phyloP scores from a whole-genome alignment of 2,888 invertebrate genomes.

The Maniola hyperantus region DNA sequence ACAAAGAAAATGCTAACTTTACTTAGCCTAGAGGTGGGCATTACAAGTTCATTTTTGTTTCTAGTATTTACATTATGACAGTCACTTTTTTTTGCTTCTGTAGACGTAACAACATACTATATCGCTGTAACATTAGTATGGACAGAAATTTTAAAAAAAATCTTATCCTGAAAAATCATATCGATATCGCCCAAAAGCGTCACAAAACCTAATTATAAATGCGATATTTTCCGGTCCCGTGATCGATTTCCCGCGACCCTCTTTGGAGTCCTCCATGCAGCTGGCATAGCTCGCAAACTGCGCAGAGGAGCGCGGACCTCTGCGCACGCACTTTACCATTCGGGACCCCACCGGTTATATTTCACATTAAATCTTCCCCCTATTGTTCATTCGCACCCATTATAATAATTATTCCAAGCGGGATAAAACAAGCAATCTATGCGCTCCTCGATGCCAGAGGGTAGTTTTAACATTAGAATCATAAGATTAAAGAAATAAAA shows the following conservation, averaged over 20 bases:
- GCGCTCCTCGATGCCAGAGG: slow-evolving; percentile 19
- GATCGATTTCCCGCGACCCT: slow-evolving; percentile 52
- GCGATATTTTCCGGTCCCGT: slow-evolving; percentile 26
- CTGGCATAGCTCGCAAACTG: slow-evolving; percentile 55
- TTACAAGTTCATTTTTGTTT: too few species aligned
- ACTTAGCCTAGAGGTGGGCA: too few species aligned
- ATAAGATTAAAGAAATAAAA: not conserved
- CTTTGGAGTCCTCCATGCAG: slow-evolving; percentile 47
- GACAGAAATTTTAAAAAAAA: too few species aligned
- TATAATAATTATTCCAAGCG: slow-evolving; percentile 53
- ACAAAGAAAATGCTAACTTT: too few species aligned
- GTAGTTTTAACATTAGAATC: slow-evolving; percentile 16
- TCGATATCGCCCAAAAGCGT: slow-evolving; percentile 2
- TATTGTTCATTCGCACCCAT: slow-evolving; percentile 62
- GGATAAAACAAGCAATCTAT: slow-evolving; percentile 48
- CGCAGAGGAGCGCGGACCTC: slow-evolving; percentile 53
- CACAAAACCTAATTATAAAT: slow-evolving; percentile 31
- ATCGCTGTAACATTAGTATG: too few species aligned
- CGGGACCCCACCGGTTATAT: slow-evolving; percentile 56
- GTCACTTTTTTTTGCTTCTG: too few species aligned
- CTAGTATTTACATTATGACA: too few species aligned
- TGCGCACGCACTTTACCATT: slow-evolving; percentile 55
- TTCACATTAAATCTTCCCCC: slow-evolving; percentile 62
- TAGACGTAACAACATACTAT: too few species aligned
- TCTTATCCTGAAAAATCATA: too few species aligned